Evolutionary conservation across 2,113 vertebrate species (phyloP).

Genomic region (Lamprotornis superbus): DNA sequence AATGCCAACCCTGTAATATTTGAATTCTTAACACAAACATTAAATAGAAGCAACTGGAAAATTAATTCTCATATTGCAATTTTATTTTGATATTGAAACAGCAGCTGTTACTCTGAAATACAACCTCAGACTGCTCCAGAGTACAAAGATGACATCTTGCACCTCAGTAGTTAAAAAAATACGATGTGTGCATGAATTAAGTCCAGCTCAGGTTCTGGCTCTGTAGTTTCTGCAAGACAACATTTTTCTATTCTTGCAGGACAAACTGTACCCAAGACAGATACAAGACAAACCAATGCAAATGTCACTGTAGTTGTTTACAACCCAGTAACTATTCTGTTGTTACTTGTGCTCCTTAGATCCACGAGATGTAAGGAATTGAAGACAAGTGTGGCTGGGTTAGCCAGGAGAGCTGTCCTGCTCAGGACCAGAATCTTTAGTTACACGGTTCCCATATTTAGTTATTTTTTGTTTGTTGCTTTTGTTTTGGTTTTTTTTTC

Average conservation of each 20-base stretch:
- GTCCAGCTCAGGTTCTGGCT: neutral
- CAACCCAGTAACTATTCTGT: neutral
- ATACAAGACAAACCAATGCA: neutral
- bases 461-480: neutral
- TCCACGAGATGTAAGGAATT: neutral
- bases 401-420: neutral
- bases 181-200: neutral
- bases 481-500: neutral
- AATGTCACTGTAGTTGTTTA: neutral
- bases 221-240: neutral
- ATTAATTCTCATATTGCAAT: neutral
- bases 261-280: neutral
- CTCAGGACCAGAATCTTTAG: neutral
- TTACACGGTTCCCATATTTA: neutral
- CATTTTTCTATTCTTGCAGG: neutral
- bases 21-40: neutral
- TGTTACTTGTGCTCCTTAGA: neutral
- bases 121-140: neutral
- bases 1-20: neutral
- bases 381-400: neutral
- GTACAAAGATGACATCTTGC: rapidly evolving
- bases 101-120: neutral
- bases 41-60: neutral
- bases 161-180: neutral
- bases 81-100: neutral